Percentiles rank a stretch among this genome's conserved stretches.
Evolutionary conservation across 2,113 vertebrate genomes (phyloP).

Genomic region (Tragelaphus imberbis): DNA sequence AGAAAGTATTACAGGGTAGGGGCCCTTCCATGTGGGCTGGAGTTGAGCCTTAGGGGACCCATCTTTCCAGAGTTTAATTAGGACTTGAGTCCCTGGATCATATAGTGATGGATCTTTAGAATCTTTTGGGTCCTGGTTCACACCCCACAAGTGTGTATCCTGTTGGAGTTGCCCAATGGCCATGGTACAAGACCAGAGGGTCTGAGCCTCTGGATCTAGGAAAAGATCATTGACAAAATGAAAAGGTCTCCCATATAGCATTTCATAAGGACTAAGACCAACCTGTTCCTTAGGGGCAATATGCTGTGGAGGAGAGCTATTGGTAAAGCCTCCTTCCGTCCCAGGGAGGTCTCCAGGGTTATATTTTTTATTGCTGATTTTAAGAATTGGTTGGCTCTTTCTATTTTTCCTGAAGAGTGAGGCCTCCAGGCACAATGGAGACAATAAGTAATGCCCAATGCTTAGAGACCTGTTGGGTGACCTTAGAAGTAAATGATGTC

Average conservation of each 20-base stretch:
- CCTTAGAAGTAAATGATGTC: neutral
- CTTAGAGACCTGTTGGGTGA: neutral
- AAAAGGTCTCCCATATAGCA: neutral
- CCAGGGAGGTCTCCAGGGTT: neutral
- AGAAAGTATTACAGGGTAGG: neutral
- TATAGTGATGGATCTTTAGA: neutral
- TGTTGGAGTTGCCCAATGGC: neutral
- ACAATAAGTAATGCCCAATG: neutral
- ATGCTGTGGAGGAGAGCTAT: neutral
- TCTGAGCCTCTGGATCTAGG: neutral
- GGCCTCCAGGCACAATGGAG: neutral
- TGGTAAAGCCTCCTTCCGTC: neutral
- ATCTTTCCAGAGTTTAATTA: neutral
- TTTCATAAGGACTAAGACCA: neutral
- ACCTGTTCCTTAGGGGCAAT: neutral
- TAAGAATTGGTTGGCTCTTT: neutral
- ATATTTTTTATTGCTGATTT: neutral
- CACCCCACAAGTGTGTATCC: neutral
- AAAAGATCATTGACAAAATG: neutral
- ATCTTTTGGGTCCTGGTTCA: neutral
- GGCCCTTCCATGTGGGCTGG: neutral
- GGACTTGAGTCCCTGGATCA: neutral
- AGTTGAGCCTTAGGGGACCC: neutral
- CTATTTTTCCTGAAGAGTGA: neutral
- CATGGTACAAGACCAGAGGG: neutral